phyloP scores from a whole-genome alignment of 2,797 vertebrate genomes.

The Cygnus olor region DNA sequence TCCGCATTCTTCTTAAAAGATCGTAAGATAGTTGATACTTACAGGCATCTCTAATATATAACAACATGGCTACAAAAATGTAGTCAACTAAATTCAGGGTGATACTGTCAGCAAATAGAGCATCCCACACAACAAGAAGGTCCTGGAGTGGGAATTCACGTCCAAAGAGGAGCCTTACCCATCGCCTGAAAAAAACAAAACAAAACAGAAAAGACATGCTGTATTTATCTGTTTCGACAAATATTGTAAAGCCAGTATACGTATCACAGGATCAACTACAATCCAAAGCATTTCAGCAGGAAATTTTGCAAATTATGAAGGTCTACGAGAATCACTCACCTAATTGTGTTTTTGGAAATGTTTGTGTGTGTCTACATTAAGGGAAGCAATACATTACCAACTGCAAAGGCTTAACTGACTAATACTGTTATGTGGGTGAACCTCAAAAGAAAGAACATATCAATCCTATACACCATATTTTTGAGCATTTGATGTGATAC shows the following conservation, averaged over 20 bases:
- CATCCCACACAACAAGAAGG: conserved; percentile 96
- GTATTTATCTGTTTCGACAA: background rate
- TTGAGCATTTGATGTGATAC: background rate
- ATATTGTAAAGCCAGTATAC: background rate
- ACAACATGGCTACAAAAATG: conserved; percentile 96
- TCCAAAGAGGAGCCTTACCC: conserved; percentile 95
- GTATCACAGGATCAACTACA: background rate
- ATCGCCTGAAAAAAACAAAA: conserved; percentile 82
- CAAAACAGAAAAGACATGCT: background rate
- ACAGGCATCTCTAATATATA: conserved; percentile 97
- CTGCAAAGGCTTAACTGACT: background rate
- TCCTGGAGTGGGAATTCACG: conserved; percentile 97
- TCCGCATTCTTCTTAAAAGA: background rate
- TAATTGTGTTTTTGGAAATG: background rate
- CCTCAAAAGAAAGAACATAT: background rate
- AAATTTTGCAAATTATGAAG: background rate
- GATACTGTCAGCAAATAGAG: conserved; percentile 94
- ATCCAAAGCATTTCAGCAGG: background rate
- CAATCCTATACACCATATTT: background rate
- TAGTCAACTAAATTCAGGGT: conserved; percentile 95
- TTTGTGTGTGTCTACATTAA: background rate
- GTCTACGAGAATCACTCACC: background rate
- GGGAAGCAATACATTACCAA: background rate
- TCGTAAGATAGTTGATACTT: conserved; percentile 67
- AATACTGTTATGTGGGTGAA: background rate